A percentile compares a stretch with the other conserved stretches of the same genome.
Evolutionary conservation across 2,888 invertebrate species (phyloP).

Genomic region (Lampropteryx suffumata): DNA sequence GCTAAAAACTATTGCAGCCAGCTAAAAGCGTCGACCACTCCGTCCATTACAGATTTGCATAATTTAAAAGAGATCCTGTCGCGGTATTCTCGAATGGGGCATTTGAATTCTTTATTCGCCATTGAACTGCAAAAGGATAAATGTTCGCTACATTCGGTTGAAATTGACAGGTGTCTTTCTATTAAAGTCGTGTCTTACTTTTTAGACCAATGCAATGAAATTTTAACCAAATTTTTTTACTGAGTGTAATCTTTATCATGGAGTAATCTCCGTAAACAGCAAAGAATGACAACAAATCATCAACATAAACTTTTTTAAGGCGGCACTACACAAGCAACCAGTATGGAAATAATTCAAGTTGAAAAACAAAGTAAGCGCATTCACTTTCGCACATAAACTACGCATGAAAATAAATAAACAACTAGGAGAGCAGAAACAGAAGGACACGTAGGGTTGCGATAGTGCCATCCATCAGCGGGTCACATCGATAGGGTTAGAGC

Average conservation of each 20-base stretch:
- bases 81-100: conserved; percentile 59
- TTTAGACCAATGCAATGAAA: conserved; percentile 12
- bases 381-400: conserved; percentile 75
- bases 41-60: conserved; percentile 78
- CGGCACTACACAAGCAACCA: conserved; percentile 19
- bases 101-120: conserved; percentile 72
- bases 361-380: conserved; percentile 33
- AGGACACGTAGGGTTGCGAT: conserved; percentile 73
- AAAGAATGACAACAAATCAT: too few relatives aligned
- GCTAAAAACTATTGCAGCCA: conserved; percentile 59
- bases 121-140: conserved; percentile 50
- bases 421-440: conserved; percentile 63
- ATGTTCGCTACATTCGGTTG: conserved; percentile 47
- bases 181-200: conserved; percentile 46
- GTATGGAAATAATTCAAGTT: conserved; percentile 30
- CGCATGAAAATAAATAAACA: conserved; percentile 76
- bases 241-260: too few relatives aligned
- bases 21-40: conserved; percentile 52
- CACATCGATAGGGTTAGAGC: conserved; percentile 82
- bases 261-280: too few relatives aligned
- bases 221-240: conserved; percentile 7
- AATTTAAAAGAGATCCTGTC: conserved; percentile 71
- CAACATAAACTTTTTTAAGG: conserved; percentile 19
- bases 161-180: conserved; percentile 74
- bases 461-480: conserved; percentile 79